Evolutionary conservation across 2,797 vertebrate genomes (phyloP).

Genomic region (Manis crassicaudata): DNA sequence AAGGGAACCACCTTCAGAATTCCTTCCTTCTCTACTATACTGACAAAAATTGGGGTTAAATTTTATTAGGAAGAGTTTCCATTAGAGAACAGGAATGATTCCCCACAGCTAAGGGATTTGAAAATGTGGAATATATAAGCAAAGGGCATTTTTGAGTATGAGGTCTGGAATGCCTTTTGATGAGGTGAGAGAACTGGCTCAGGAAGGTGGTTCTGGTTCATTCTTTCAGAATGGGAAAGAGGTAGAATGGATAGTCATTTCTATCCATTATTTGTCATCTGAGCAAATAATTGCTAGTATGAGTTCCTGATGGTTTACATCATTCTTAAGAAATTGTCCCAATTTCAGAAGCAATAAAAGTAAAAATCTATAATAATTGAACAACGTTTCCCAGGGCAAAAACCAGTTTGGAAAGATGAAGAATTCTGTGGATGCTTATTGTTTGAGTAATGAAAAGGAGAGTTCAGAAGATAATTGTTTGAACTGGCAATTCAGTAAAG

Average conservation of each 20-base stretch:
- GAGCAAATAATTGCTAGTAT: not conserved
- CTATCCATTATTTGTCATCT: not conserved
- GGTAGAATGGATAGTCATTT: not conserved
- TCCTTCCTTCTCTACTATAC: not conserved
- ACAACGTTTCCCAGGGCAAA: not conserved
- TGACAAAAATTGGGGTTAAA: not conserved
- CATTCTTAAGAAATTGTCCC: slow-evolving; percentile 26
- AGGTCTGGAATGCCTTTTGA: not conserved
- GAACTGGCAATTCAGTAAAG: not conserved
- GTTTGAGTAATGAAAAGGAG: not conserved
- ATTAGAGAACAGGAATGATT: not conserved
- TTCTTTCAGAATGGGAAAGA: not conserved
- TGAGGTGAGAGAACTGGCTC: not conserved
- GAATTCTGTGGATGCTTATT: not conserved
- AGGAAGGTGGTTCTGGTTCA: not conserved
- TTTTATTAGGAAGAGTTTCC: not conserved
- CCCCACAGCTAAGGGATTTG: not conserved
- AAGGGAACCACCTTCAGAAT: not conserved
- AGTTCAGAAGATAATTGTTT: not conserved
- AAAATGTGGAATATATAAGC: not conserved
- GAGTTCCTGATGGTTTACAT: not conserved
- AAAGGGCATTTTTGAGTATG: not conserved
- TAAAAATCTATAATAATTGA: not conserved
- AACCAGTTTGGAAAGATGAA: not conserved
- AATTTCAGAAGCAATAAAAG: slow-evolving; percentile 12